phyloP scores from a whole-genome alignment of 2,797 vertebrate species.

The Acrocephalus scirpaceus region DNA sequence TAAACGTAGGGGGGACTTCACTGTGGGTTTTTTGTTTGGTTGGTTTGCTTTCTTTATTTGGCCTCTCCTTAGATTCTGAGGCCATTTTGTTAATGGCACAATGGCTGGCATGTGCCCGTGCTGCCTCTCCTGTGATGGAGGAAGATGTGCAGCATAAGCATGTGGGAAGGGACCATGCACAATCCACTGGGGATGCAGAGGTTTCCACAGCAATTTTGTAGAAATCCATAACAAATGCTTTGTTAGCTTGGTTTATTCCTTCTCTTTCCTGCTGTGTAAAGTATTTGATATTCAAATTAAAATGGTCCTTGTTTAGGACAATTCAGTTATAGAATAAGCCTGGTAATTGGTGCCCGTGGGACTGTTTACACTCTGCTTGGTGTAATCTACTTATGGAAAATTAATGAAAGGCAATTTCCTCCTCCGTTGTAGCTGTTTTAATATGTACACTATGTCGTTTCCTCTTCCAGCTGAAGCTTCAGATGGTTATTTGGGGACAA shows the following conservation, averaged over 20 bases:
- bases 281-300: slow-evolving; percentile 71
- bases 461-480: slow-evolving; percentile 31
- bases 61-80: not conserved
- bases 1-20: rapidly evolving
- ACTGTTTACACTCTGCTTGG: slow-evolving; percentile 69
- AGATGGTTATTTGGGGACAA: not conserved
- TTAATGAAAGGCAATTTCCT: slow-evolving; percentile 67
- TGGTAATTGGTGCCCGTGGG: slow-evolving; percentile 69
- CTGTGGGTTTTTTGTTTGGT: rapidly evolving
- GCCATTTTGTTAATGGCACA: not conserved
- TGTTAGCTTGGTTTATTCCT: slow-evolving; percentile 42
- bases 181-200: not conserved
- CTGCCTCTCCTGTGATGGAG: not conserved
- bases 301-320: slow-evolving; percentile 67
- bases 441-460: slow-evolving; percentile 3
- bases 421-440: slow-evolving; percentile 29
- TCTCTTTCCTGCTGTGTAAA: slow-evolving; percentile 53
- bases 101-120: not conserved
- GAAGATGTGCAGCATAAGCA: not conserved
- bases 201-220: slow-evolving; percentile 13
- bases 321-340: slow-evolving; percentile 63
- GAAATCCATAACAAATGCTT: slow-evolving; percentile 58
- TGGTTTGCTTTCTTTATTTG: not conserved
- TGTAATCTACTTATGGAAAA: slow-evolving; percentile 73
- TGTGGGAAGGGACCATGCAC: not conserved